Evolutionary conservation across 2,888 invertebrate genomes (phyloP), one percentile per base, ranked within the genome.

Genomic region (Pterostichus madidus): DNA sequence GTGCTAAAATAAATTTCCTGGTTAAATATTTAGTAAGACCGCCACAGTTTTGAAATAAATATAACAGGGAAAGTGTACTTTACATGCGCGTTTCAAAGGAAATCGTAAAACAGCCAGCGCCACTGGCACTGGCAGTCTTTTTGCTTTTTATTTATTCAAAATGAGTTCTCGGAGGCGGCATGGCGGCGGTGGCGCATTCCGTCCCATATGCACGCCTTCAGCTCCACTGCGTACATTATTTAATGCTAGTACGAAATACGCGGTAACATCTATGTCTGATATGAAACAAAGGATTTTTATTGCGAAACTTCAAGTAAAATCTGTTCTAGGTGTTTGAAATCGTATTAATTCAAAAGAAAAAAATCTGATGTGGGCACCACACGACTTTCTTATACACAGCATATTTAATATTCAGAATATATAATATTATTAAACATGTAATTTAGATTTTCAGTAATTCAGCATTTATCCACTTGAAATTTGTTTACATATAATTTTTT

Each of bases 121-220:
- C 39, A 8, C 39, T 24, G 8, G 7, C 39, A 39, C 39, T 39
- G 15, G 31, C 59, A 31, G 17, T 31, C 31, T 59, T 59, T 59
- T 59, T 59, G 13, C 59, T 59, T 17, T 59, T 59, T 59, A 59
- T 31, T 59, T 59, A 59, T 59, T 59, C 59, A 59, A 59, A 59
- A 59, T 59, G 59, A 59, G 59, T 13, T 59, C 59, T 15, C 10
- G 15, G 31, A 8, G 39, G 39, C 39, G 39, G 39, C 39, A 39
- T 7, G 39, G 39, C 39, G 39, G 8, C 39, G 8, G 15, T 2
- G 31, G 59, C 59, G 15, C 13, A 59, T 10, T 59, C 24, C 10
- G 59, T n/a, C 59, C 59, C 59, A 59, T 59, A 59, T 59, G 59
- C 59, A 59, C 31, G 31, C n/a, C 59, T 17, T 31, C 59, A 13